Evolutionary conservation across 2,888 invertebrate genomes (phyloP), one percentile per base, ranked within the genome.

Genomic region (Thelaira solivaga): DNA sequence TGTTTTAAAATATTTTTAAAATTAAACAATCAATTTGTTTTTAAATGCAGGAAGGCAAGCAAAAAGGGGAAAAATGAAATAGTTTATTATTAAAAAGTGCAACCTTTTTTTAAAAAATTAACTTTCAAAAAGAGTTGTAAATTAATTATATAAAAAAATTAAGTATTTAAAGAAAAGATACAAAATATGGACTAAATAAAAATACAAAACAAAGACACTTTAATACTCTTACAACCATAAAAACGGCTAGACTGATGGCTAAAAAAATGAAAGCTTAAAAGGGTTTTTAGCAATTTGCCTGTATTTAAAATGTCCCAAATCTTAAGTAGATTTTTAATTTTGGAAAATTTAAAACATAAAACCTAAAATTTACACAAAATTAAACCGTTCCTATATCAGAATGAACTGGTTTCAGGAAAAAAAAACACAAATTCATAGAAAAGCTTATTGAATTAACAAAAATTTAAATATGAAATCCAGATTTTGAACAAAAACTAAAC

Each of bases 41-140:
- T 20, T 31, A 24, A 62, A 57, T 62, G 55, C 78, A 24, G 74
- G 62, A 74, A 59, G 78, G 78, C 74, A 71, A 55, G 74, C 74
- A 78, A 72, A 31, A 55, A 22, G 62, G 43, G 29, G 61, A 41
- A 61, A 68, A 72, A 39, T 65, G 16, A 71, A 24, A 43, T 43
- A 34, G 8, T 59, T 41, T 0, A 65, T 71, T 71, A 75, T 55
- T 68, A 13, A 59, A 11, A 20, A n/a, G 64, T 76, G 59, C 10
- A 10, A 11, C 29, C 1, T 45, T 43, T 59, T 20, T 7, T 24
- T 61, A 18, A 20, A 43, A 39, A 61, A n/a, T 10, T 18, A 39
- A 49, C 49, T 20, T 5, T 34, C 16, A 24, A 31, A 2, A 8
- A 61, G 53, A 34, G 16, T 10, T 47, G 26, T 45, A 49, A 8